These are phyloP conservation scores for Notamacropus eugenii DNA, from an alignment of 2,797 vertebrate genomes.

Conservation along the genomic window DNA sequence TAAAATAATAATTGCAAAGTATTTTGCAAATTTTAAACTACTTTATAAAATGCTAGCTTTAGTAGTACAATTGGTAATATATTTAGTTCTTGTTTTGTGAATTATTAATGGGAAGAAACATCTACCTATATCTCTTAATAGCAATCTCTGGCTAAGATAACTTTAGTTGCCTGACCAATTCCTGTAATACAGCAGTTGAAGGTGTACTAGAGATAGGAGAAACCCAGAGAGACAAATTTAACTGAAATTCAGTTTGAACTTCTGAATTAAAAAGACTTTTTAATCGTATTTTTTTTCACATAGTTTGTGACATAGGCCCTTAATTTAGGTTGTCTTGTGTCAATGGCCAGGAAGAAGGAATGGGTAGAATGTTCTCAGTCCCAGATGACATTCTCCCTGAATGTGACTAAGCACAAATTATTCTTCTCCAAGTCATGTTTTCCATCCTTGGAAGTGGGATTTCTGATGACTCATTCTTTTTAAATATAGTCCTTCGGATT, in stretches of 20 bases:
- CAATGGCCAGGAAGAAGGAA: slow-evolving; percentile 7
- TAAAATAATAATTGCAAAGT: background rate
- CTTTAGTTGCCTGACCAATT: background rate
- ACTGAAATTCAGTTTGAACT: background rate
- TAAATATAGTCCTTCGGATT: slow-evolving; percentile 30
- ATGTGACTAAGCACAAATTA: slow-evolving; percentile 6
- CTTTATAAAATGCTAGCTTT: background rate
- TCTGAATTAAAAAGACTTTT: slow-evolving; percentile 7
- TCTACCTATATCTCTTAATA: background rate
- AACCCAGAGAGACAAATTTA: slow-evolving; percentile 16
- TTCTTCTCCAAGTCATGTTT: slow-evolving; percentile 37
- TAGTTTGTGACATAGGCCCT: background rate
- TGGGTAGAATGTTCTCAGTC: background rate
- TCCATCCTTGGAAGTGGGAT: background rate
- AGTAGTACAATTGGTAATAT: background rate
- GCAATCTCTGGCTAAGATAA: background rate
- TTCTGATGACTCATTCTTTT: slow-evolving; percentile 60
- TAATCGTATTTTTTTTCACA: slow-evolving; percentile 37
- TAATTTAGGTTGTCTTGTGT: slow-evolving; percentile 25
- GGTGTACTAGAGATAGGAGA: background rate
- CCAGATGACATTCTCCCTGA: background rate
- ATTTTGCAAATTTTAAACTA: background rate
- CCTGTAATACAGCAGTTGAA: background rate
- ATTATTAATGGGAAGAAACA: background rate
- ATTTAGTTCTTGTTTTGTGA: background rate